These are phyloP conservation scores for Drosophila monieri DNA, from an alignment of 2,888 invertebrate species.

Conservation along the genomic window DNA sequence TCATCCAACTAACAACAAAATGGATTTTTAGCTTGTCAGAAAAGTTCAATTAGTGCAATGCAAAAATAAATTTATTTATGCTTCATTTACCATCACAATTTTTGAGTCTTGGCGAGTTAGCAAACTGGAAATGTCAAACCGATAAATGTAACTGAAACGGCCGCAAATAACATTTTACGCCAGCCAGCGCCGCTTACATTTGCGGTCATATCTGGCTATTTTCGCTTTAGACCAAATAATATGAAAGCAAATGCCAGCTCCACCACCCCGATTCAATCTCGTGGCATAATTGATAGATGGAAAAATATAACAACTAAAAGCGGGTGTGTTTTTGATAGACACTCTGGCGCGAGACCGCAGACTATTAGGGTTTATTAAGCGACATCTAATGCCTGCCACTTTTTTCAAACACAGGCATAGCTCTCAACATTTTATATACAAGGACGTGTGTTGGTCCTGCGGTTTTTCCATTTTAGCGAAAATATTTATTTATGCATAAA, in stretches of 20 bases:
- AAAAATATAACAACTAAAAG: conserved; percentile 34
- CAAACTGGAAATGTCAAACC: conserved; percentile 49
- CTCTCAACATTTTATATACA: background rate
- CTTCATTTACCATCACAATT: background rate
- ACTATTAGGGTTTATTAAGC: conserved; percentile 77
- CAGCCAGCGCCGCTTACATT: conserved; percentile 27
- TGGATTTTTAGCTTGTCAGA: background rate
- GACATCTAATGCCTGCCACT: conserved; percentile 63
- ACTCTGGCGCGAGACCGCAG: conserved; percentile 51
- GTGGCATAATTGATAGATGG: conserved; percentile 60
- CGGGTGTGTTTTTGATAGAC: conserved; percentile 33
- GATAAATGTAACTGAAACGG: conserved; percentile 43
- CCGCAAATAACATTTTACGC: conserved; percentile 36
- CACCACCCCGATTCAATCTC: conserved; percentile 4
- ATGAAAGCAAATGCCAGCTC: conserved; percentile 49
- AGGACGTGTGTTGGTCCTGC: conserved; percentile 28
- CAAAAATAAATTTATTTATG: conserved; percentile 2
- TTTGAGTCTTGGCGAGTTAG: conserved; percentile 1
- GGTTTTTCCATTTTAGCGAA: conserved; percentile 52
- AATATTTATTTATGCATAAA: conserved; percentile 58
- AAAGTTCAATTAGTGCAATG: background rate
- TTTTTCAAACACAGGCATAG: conserved; percentile 4
- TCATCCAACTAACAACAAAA: background rate
- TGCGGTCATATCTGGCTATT: conserved; percentile 57
- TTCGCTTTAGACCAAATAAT: conserved; percentile 30